These are phyloP conservation scores for Cichlasoma orientale DNA, from an alignment of 2,797 vertebrate species.

Conservation along the genomic window DNA sequence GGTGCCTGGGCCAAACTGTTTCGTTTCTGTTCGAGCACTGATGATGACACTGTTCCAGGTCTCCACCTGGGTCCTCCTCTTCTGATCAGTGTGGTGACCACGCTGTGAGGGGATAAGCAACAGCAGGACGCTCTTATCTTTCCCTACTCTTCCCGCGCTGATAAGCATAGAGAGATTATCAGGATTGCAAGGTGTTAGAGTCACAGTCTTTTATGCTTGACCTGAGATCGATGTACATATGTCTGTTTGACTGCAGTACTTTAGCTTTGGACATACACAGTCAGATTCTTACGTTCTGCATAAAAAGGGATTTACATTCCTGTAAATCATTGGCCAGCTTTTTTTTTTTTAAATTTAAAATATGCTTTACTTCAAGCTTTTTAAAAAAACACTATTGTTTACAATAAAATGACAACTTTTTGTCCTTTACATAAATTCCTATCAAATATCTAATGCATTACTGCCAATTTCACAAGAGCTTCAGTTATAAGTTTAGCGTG, in stretches of 20 bases:
- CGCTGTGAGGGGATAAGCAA: conserved; percentile 76
- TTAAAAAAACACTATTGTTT: not conserved
- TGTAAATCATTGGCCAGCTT: not conserved
- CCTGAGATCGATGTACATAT: conserved; percentile 68
- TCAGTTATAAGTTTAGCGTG: not conserved
- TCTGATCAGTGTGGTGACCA: conserved; percentile 68
- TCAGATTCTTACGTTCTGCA: not conserved
- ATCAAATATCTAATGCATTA: not conserved
- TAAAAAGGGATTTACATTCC: fast-evolving
- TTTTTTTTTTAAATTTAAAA: not conserved
- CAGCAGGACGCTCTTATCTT: conserved; percentile 72
- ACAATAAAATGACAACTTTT: not conserved
- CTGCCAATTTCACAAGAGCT: not conserved
- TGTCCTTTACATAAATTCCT: not conserved
- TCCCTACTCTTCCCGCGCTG: conserved; percentile 63
- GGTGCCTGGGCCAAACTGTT: conserved; percentile 69
- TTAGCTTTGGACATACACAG: not conserved
- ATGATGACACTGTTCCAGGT: conserved; percentile 79
- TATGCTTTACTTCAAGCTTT: not conserved
- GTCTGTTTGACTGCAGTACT: conserved; percentile 52
- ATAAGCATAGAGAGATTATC: conserved; percentile 75
- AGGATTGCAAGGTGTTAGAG: conserved; percentile 71
- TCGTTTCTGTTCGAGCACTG: conserved; percentile 71
- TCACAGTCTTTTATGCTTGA: conserved; percentile 67
- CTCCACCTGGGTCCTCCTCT: conserved; percentile 80